Base-by-base conservation (phyloP, 2,888 invertebrate species). In the Sarcophaga carnaria region DNA sequence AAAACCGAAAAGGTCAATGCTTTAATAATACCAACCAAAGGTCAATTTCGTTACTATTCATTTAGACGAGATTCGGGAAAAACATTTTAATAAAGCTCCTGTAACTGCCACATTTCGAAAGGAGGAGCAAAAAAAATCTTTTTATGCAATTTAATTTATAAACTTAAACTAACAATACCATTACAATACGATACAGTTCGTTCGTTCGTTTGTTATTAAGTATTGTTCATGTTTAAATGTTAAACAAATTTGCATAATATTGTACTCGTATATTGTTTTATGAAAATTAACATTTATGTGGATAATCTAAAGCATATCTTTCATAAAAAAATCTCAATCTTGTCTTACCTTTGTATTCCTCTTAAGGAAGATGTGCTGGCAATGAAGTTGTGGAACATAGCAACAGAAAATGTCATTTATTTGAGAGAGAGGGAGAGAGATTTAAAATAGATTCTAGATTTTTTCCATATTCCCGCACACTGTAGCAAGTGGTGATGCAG, bases 191-290 rank as follows among this genome's bases (percentile, higher is more conserved):
- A 37, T 37, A 37, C 37, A 37, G 6, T 37, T 37, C 6, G 37
- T 37, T 37, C 37, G 8, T 37, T 37, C 6, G 37, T 37, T 37
- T 10, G 8, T 69, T 27, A 20, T 74, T 37, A 37, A 37, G 8
- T 82, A 20, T 70, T 74, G 14, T 72, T 80, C 20, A 49, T 72
- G 54, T 76, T 74, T 67, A 74, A 45, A 71, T 83, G 86, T 77
- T 77, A 60, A 86, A 83, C 86, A 83, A 83, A 86, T 86, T 86
- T 86, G 86, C 83, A 86, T 86, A 83, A 80, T 83, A 72, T 62
- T 14, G 4, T 54, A 71, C 45, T 20, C 74, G 64, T 22, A 70
- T 69, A 86, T 83, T 80, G 83, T 86, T 86, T 83, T 86, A 86
- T 75, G 74, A 83, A 86, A 86, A 83, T 78, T 80, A 63, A 67